Evolutionary conservation across 2,113 vertebrate species (phyloP).

Genomic region (Passerina amoena): DNA sequence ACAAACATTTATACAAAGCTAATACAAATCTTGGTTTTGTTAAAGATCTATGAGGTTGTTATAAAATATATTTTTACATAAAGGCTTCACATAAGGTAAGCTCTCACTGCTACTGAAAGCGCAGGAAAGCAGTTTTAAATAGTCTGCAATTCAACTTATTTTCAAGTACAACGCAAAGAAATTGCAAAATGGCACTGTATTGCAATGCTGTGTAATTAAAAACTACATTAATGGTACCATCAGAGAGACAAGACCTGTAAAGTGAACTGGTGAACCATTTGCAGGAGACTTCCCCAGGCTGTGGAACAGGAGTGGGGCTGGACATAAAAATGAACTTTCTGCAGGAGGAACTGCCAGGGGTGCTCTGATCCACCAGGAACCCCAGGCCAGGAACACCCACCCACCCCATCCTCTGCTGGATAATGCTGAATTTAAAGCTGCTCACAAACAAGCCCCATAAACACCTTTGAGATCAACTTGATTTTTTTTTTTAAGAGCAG

Average conservation of each 20-base stretch:
- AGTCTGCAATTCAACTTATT: slow-evolving; percentile 64
- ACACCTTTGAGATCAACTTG: neutral
- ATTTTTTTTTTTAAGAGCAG: neutral
- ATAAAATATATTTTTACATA: slow-evolving; percentile 73
- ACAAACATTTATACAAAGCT: slow-evolving; percentile 77
- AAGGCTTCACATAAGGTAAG: slow-evolving; percentile 69
- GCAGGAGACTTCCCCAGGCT: neutral
- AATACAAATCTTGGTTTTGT: slow-evolving; percentile 72
- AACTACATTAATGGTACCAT: slow-evolving; percentile 52
- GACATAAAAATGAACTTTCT: neutral
- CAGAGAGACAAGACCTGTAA: slow-evolving; percentile 27
- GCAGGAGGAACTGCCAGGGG: no score
- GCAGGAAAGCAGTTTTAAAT: slow-evolving; percentile 67
- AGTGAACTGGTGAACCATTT: neutral
- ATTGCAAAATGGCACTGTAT: slow-evolving; percentile 61
- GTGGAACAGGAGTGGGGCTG: neutral
- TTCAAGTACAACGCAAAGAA: slow-evolving; percentile 76
- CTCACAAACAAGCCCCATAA: neutral
- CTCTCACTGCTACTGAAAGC: slow-evolving; percentile 45
- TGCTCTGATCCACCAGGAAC: no score
- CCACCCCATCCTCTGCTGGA: neutral
- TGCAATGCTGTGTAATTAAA: slow-evolving; percentile 27
- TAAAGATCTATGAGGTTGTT: slow-evolving; percentile 71
- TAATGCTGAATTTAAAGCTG: neutral
- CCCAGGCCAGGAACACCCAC: neutral